Conservation (phyloP, 2,113 vertebrate species). For the Mionectes macconnelli region DNA sequence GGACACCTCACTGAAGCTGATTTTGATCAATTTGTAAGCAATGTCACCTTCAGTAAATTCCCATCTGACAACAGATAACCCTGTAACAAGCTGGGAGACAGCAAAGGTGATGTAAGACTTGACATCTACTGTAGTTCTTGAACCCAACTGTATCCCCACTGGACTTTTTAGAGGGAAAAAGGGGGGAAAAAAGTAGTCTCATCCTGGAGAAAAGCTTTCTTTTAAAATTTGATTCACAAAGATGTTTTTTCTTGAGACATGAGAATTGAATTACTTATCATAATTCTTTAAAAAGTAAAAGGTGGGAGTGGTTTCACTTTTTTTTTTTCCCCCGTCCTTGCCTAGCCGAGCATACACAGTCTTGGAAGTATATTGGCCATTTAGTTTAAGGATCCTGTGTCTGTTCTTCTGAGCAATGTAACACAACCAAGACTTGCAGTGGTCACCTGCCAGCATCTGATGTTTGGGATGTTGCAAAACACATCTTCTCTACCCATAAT, state of each 20-base stretch:
- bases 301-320: not conserved
- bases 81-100: conserved; percentile 33
- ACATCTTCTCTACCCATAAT: rapidly evolving
- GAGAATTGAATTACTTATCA: conserved; percentile 38
- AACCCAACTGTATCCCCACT: not conserved
- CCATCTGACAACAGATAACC: conserved; percentile 21
- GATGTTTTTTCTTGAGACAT: not conserved
- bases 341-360: not conserved
- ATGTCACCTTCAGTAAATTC: conserved; percentile 64
- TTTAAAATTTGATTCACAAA: not conserved
- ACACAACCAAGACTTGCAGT: not conserved
- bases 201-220: not conserved
- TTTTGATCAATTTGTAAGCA: conserved; percentile 64
- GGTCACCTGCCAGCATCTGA: not conserved
- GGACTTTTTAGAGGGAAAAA: not conserved
- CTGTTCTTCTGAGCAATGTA: not conserved
- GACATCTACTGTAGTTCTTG: not conserved
- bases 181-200: rapidly evolving
- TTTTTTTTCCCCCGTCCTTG: not conserved
- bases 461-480: not conserved
- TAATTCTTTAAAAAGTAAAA: conserved; percentile 46
- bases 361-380: not conserved
- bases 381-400: not conserved
- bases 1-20: conserved; percentile 33
- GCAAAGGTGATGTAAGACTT: conserved; percentile 23